These are phyloP conservation scores for Brachionus koreanus DNA, from an alignment of 1,140 invertebrate species.

Conservation along the genomic window DNA sequence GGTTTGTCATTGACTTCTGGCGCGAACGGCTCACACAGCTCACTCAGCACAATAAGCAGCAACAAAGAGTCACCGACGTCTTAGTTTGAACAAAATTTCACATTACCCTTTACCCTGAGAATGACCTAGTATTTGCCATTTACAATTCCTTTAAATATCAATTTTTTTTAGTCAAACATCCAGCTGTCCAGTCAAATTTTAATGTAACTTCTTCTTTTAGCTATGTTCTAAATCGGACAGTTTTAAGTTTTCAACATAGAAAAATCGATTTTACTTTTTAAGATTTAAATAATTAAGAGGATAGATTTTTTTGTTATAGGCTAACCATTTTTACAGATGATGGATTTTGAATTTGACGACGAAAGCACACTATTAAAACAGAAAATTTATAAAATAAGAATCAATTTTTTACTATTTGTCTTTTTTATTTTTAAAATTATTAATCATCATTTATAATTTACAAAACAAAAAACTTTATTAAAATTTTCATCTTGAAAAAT, in stretches of 20 bases:
- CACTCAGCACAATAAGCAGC: slow-evolving; percentile 15
- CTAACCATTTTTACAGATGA: neutral
- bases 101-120: neutral
- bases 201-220: neutral
- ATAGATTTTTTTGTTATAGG: neutral
- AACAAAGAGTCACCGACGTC: slow-evolving; percentile 43
- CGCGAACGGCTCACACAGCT: slow-evolving; percentile 25
- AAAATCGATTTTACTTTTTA: neutral
- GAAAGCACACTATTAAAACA: neutral
- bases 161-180: slow-evolving; percentile 7
- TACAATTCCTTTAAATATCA: neutral
- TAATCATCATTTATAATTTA: neutral
- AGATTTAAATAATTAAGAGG: neutral
- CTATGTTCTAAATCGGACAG: neutral
- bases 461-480: neutral
- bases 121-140: neutral
- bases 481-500: slow-evolving; percentile 5
- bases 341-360: neutral
- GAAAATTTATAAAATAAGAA: slow-evolving; percentile 1
- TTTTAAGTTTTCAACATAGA: neutral
- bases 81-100: neutral
- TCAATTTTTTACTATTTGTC: neutral
- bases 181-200: neutral
- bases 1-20: neutral
- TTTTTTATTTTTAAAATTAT: slow-evolving; percentile 2